These are phyloP conservation scores for Parasteatoda tepidariorum DNA, from an alignment of 1,140 invertebrate species.

Conservation along the genomic window DNA sequence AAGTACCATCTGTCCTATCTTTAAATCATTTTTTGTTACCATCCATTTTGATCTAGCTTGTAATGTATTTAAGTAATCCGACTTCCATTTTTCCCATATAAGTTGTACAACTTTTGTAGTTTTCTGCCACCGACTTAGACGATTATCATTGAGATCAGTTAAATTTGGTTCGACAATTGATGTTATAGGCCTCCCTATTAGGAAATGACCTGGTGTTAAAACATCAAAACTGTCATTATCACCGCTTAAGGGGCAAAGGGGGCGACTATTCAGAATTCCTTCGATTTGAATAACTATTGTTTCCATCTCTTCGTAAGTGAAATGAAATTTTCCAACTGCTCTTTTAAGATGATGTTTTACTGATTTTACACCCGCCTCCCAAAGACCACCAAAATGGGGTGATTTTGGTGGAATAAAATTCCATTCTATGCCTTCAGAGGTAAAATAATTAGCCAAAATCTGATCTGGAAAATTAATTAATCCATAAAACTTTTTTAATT, in stretches of 20 bases:
- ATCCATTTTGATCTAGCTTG: not conserved
- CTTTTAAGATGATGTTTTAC: conserved; percentile 63
- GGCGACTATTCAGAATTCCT: conserved; percentile 66
- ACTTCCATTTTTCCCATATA: not conserved
- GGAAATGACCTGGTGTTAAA: conserved; percentile 31
- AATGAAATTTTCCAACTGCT: conserved; percentile 6
- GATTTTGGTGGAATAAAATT: conserved; percentile 68
- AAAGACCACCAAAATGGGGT: conserved; percentile 66
- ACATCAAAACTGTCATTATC: conserved; percentile 64
- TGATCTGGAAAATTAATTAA: not conserved
- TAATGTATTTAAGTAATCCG: conserved; percentile 4
- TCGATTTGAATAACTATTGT: too few relatives aligned
- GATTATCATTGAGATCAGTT: not conserved
- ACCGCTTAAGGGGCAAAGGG: conserved; percentile 62
- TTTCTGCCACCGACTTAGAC: not conserved
- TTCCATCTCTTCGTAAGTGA: conserved; percentile 64
- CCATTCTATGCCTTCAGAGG: conserved; percentile 26
- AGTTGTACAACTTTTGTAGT: not conserved
- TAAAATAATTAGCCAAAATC: not conserved
- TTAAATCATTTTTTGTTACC: not conserved
- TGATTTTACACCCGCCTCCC: conserved; percentile 60
- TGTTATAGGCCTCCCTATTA: conserved; percentile 8
- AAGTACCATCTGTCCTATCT: not conserved
- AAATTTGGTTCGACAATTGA: not conserved
- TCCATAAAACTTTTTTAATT: conserved; percentile 35